Evolutionary conservation across 2,797 vertebrate genomes (phyloP).

Genomic region (Gastrophryne carolinensis): DNA sequence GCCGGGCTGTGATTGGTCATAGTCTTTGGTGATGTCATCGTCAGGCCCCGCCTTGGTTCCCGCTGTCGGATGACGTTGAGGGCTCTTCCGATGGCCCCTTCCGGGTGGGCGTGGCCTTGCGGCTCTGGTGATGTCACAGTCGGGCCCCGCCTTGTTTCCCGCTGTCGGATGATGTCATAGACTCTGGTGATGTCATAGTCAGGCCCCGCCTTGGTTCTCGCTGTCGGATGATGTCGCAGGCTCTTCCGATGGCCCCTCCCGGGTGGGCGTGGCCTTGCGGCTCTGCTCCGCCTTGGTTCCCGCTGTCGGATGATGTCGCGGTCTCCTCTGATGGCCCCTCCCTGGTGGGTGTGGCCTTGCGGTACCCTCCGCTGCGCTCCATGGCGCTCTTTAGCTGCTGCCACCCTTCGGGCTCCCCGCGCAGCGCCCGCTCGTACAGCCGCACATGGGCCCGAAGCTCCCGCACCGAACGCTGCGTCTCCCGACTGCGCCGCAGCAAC

Average conservation of each 20-base stretch:
- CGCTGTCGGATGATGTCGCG: background rate
- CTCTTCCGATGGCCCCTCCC: too few species aligned
- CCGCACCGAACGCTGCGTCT: conserved; percentile 16
- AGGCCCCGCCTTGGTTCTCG: too few species aligned
- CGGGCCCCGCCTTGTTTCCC: too few species aligned
- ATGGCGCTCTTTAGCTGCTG: conserved; percentile 22
- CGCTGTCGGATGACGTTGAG: background rate
- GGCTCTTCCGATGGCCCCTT: background rate
- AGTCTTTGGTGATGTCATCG: background rate
- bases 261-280: background rate
- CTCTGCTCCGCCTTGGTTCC: too few species aligned
- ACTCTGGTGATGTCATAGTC: background rate
- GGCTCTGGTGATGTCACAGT: background rate
- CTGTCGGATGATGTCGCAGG: background rate
- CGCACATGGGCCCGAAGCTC: conserved; percentile 4
- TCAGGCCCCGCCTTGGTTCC: too few species aligned
- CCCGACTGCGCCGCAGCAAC: conserved; percentile 6
- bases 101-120: too few species aligned
- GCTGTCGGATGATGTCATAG: background rate
- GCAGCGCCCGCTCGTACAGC: conserved; percentile 8
- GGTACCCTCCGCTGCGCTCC: conserved; percentile 27
- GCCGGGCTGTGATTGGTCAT: too few species aligned
- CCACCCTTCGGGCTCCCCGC: conserved; percentile 34
- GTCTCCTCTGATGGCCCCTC: too few species aligned
- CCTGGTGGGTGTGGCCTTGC: too few species aligned